A percentile compares a stretch with the other conserved stretches of the same genome.
Conservation (phyloP, 2,113 vertebrate genomes). For the Pelodiscus sinensis region DNA sequence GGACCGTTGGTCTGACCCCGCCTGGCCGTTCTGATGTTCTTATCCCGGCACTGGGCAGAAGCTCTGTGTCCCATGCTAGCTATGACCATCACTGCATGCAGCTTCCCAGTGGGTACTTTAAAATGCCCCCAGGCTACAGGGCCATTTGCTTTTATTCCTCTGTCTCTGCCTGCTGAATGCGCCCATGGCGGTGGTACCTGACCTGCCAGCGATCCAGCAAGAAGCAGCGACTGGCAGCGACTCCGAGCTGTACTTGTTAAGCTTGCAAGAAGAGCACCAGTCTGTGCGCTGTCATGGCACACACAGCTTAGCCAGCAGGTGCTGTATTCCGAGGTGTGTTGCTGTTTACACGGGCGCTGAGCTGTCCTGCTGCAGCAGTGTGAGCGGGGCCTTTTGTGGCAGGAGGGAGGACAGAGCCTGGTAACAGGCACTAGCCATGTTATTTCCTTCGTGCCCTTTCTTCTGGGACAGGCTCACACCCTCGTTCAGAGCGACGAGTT, state of each 20-base stretch:
- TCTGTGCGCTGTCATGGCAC: not conserved
- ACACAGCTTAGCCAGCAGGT: not conserved
- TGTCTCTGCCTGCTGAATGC: not conserved
- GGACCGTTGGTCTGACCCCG: no score
- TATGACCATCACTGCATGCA: not conserved
- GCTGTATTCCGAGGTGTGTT: not conserved
- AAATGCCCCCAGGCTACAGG: not conserved
- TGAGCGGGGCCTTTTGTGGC: not conserved
- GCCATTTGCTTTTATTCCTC: not conserved
- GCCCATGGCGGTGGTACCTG: not conserved
- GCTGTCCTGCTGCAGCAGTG: not conserved
- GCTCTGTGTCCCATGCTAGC: not conserved
- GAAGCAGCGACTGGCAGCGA: rapidly evolving
- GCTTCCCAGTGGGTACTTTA: not conserved
- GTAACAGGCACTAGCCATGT: not conserved
- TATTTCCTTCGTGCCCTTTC: not conserved
- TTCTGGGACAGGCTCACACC: not conserved
- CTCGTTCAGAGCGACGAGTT: conserved; percentile 9
- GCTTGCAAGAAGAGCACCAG: not conserved
- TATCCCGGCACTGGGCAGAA: not conserved
- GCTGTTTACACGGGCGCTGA: not conserved
- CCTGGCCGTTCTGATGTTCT: no score
- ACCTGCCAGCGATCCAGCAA: not conserved
- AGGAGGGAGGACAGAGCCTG: rapidly evolving
- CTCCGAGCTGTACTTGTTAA: not conserved